Evolutionary conservation across 2,888 invertebrate species (phyloP).

Genomic region (Lacanobia wlatinum): DNA sequence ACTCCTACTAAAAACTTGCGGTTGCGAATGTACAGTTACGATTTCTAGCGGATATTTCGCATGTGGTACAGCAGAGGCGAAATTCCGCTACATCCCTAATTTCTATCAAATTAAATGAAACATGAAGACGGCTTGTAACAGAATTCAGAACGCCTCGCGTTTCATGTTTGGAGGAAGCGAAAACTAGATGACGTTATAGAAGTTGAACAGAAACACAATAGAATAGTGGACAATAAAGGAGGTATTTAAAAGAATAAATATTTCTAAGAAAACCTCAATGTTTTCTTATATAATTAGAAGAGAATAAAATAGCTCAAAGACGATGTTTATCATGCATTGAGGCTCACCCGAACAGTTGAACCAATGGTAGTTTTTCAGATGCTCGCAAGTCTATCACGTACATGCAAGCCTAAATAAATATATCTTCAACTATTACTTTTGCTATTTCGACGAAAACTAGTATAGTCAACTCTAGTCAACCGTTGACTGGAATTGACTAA

Average conservation of each 20-base stretch:
- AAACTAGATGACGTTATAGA: constrained; percentile 15
- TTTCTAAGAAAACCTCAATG: neutral
- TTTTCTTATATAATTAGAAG: neutral
- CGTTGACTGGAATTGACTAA: too few relatives aligned
- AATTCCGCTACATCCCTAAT: neutral
- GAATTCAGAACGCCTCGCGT: constrained; percentile 18
- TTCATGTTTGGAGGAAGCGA: neutral
- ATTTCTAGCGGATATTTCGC: neutral
- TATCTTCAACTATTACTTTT: too few relatives aligned
- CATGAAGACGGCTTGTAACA: constrained; percentile 18
- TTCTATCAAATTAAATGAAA: constrained; percentile 30
- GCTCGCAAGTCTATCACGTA: too few relatives aligned
- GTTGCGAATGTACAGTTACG: too few relatives aligned
- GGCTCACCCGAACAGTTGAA: too few relatives aligned
- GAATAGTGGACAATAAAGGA: neutral
- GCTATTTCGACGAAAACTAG: too few relatives aligned
- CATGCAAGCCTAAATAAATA: too few relatives aligned
- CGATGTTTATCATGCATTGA: neutral
- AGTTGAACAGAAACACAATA: constrained; percentile 11
- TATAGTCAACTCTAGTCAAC: too few relatives aligned
- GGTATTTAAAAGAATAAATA: neutral
- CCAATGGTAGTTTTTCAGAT: neutral
- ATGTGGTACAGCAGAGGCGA: neutral
- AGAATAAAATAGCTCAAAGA: neutral
- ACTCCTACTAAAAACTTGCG: neutral